Base-by-base conservation (phyloP, 2,888 invertebrate genomes). In the Nasonovia ribisnigri region DNA sequence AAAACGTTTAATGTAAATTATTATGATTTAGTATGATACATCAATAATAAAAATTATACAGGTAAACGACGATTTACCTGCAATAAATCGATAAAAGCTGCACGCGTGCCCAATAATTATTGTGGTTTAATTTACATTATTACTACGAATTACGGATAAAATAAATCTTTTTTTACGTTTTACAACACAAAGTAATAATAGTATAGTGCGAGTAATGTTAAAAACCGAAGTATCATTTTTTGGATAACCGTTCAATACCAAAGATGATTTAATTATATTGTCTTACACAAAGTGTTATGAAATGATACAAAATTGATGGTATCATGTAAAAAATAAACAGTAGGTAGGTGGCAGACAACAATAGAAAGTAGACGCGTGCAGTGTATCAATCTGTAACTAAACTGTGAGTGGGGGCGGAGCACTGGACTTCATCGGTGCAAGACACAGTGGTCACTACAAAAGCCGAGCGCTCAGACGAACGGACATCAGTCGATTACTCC, bases 371-470 rank as follows among this genome's bases (percentile, higher is more conserved):
- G 77, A 42, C 8, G 20, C 77, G 8, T 77, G 36, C 20, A 20
- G 20, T 77, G 8, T 36, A 36, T 42, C 77, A 20, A 77, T 77
- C 36, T 13, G n/a, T 10, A 8, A 6, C 13, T 3, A 48, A 10
- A 87, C 29, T 36, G 24, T 11, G 36, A 51, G 48, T 48, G 87
- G 87, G 87, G 87, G 87, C 10, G 24, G 36, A 10, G 20, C 48
- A 88, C 51, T 48, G n/a, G 87, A 88, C 51, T 51, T 88, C 87
- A n/a, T 36, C 51, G 16, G 29, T 77, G 77, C 46, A 46, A 16
- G 86, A 16, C 29, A 46, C 54, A 89, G 94, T 60, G 96, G 96
- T 92, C 95, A 48, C 90, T 90, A 90, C 77, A 90, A 90, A 90
- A 90, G n/a, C 48, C 11, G 13, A 67, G 26, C 36, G 24, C 24